Percentiles rank a stretch among this genome's conserved stretches.
Evolutionary conservation across 2,797 vertebrate genomes (phyloP).

Genomic region (Acanthurus leucopareius): DNA sequence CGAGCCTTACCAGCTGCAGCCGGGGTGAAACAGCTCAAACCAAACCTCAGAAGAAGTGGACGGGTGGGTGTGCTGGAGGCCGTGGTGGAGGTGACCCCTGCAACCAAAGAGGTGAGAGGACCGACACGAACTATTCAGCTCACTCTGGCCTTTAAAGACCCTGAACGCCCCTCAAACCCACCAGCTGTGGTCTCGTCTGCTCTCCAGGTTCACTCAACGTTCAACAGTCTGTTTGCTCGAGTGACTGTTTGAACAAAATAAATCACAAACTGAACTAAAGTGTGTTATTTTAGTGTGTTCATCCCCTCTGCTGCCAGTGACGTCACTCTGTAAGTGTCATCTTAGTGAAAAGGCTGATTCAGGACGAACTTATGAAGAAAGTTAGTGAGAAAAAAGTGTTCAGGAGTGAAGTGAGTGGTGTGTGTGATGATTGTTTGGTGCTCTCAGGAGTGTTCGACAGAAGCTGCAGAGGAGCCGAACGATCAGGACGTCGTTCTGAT

Average conservation of each 20-base stretch:
- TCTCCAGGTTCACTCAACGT: background rate
- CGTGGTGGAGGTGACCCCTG: background rate
- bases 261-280: background rate
- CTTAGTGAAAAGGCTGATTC: background rate
- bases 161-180: too few relatives aligned
- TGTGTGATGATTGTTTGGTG: background rate
- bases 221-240: background rate
- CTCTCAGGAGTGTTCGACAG: constrained; percentile 41
- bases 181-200: too few relatives aligned
- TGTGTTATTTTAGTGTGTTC: background rate
- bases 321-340: background rate
- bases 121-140: accelerated
- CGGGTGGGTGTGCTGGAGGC: background rate
- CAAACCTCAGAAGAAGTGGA: background rate
- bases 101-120: constrained; percentile 43
- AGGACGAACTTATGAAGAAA: background rate
- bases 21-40: background rate
- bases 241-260: too few relatives aligned
- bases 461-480: background rate
- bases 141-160: background rate
- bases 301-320: background rate
- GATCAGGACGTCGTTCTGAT: constrained; percentile 60
- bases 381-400: background rate
- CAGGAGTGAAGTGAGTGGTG: accelerated
- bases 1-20: background rate